These are phyloP conservation scores for Zaprionus africanus DNA, from an alignment of 1,140 invertebrate species.

Conservation along the genomic window DNA sequence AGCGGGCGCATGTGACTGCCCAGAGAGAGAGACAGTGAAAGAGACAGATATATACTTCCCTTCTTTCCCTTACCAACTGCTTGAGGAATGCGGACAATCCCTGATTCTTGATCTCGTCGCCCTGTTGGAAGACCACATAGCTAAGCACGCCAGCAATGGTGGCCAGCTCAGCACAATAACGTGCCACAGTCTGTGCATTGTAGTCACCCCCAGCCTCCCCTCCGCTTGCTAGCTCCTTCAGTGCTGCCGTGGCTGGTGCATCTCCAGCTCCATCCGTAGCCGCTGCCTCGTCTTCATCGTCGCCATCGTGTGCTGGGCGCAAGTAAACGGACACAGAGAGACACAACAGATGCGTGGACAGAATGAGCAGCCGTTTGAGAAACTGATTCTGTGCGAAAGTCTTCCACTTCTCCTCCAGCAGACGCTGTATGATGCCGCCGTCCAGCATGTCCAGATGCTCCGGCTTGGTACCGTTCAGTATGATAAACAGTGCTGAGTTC, in stretches of 20 bases:
- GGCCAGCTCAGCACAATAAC: conserved; percentile 92
- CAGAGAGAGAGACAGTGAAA: conserved; percentile 64
- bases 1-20: conserved; percentile 94
- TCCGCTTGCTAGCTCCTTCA: conserved; percentile 3
- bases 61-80: conserved; percentile 90
- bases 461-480: conserved; percentile 97
- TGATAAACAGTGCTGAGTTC: conserved; percentile 99
- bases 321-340: conserved; percentile 96
- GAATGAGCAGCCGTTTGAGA: conserved; percentile 93
- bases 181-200: conserved; percentile 85
- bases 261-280: neutral
- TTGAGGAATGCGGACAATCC: conserved; percentile 95
- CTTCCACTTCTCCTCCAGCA: conserved; percentile 99
- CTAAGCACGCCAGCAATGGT: conserved; percentile 93
- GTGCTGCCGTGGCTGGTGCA: conserved; percentile 39
- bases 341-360: conserved; percentile 93
- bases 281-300: conserved; percentile 30
- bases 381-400: conserved; percentile 98
- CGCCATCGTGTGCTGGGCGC: conserved; percentile 88
- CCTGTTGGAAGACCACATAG: conserved; percentile 96
- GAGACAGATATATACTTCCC: neutral
- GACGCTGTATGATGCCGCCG: conserved; percentile 97
- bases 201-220: conserved; percentile 36
- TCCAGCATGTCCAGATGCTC: conserved; percentile 99
- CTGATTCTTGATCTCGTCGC: conserved; percentile 97